Percentiles rank a stretch among this genome's conserved stretches.
These are phyloP conservation scores for Myripristis jacobus DNA, from an alignment of 2,797 vertebrate genomes.

Conservation along the genomic window DNA sequence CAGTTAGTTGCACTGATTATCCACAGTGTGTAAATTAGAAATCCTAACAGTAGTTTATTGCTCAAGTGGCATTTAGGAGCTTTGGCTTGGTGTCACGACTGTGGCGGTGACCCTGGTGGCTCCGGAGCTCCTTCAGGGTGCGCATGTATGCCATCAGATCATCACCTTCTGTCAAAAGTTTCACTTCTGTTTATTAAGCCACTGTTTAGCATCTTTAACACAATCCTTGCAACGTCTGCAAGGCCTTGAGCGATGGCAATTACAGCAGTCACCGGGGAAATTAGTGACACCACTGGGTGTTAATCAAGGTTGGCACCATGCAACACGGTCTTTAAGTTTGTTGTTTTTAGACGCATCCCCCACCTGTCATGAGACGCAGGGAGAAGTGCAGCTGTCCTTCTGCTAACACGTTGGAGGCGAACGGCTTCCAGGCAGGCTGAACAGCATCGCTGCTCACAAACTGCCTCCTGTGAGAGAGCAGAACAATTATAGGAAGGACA, in stretches of 20 bases:
- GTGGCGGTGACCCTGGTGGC: constrained; percentile 36
- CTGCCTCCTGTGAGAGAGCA: constrained; percentile 57
- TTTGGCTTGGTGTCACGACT: background rate
- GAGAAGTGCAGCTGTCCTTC: constrained; percentile 72
- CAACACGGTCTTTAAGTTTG: background rate
- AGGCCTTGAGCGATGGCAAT: constrained; percentile 52
- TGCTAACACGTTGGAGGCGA: constrained; percentile 20
- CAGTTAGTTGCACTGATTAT: background rate
- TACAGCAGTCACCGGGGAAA: constrained; percentile 45
- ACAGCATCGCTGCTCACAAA: constrained; percentile 70
- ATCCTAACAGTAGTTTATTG: constrained; percentile 52
- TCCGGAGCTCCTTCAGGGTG: constrained; percentile 14
- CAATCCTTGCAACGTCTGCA: background rate
- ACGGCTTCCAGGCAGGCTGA: constrained; percentile 66
- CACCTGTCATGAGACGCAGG: constrained; percentile 78
- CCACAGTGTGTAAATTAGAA: constrained; percentile 1
- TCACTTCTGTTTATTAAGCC: constrained; percentile 31
- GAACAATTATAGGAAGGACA: constrained; percentile 26
- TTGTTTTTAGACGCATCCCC: constrained; percentile 10
- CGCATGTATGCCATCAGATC: constrained; percentile 48
- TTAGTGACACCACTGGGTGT: constrained; percentile 30
- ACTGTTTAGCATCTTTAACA: constrained; percentile 46
- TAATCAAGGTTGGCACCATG: constrained; percentile 15
- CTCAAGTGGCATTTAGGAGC: background rate
- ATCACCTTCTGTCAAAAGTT: constrained; percentile 47